Percentiles rank a stretch among this genome's conserved stretches.
phyloP scores from a whole-genome alignment of 2,113 vertebrate species.

The Podilymbus podiceps region DNA sequence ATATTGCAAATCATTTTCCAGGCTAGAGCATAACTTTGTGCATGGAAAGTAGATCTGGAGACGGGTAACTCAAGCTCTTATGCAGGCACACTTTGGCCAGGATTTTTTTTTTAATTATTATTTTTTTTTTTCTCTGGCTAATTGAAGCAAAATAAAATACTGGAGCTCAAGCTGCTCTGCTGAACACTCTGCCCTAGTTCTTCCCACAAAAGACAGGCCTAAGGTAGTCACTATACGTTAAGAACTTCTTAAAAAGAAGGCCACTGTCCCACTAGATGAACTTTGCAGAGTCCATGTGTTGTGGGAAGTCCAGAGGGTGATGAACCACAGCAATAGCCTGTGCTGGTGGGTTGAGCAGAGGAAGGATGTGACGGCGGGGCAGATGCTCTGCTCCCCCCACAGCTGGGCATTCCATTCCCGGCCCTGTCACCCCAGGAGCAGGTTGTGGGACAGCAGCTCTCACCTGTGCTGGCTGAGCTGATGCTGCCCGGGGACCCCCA shows the following conservation, averaged over 20 bases:
- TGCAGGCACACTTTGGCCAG: not conserved
- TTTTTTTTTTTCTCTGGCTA: not conserved
- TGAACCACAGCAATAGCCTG: not conserved
- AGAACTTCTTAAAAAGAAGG: not conserved
- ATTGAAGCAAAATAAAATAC: not conserved
- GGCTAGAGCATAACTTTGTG: not conserved
- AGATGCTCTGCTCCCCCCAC: rapidly evolving
- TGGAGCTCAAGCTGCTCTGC: not conserved
- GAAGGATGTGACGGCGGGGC: not conserved
- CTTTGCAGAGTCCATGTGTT: not conserved
- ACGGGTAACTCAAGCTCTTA: not conserved
- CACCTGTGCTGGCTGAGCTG: not conserved
- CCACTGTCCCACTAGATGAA: not conserved
- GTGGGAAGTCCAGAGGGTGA: rapidly evolving
- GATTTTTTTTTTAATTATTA: not conserved
- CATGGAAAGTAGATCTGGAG: not conserved
- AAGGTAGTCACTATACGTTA: not conserved
- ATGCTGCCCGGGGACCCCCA: not conserved
- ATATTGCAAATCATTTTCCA: not conserved
- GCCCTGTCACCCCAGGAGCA: not conserved
- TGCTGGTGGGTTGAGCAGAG: not conserved
- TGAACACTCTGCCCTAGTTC: not conserved
- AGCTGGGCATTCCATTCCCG: not conserved
- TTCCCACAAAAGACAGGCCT: not conserved
- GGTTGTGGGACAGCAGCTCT: not conserved